These are phyloP conservation scores for Phanerotoma sp. DNA, from an alignment of 2,888 invertebrate species.

Conservation along the genomic window DNA sequence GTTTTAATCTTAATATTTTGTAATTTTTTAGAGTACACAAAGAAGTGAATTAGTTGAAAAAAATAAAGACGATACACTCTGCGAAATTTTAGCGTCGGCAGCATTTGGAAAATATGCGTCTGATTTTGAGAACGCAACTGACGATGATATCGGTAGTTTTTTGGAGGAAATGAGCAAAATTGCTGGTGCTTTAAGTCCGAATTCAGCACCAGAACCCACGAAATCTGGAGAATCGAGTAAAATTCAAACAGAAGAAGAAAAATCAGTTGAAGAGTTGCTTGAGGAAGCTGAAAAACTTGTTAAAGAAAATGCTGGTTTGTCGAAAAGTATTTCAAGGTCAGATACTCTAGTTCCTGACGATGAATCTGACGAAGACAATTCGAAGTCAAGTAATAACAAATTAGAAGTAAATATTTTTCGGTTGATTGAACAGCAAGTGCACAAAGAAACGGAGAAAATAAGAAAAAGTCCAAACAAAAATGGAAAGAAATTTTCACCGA, in stretches of 20 bases:
- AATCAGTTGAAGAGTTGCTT: slow-evolving; percentile 51
- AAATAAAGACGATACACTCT: slow-evolving; percentile 49
- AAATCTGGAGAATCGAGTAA: slow-evolving; percentile 43
- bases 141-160: slow-evolving; percentile 54
- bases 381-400: slow-evolving; percentile 38
- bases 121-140: slow-evolving; percentile 55
- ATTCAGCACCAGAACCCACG: slow-evolving; percentile 41
- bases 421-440: slow-evolving; percentile 49
- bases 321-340: slow-evolving; percentile 45
- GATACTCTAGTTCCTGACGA: slow-evolving; percentile 43
- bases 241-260: slow-evolving; percentile 47
- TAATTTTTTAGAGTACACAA: slow-evolving; percentile 24
- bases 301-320: slow-evolving; percentile 45
- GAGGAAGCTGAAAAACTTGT: slow-evolving; percentile 53
- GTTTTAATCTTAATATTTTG: neutral
- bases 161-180: slow-evolving; percentile 55
- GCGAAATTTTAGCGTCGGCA: slow-evolving; percentile 49
- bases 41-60: slow-evolving; percentile 40
- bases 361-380: slow-evolving; percentile 30
- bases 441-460: slow-evolving; percentile 48
- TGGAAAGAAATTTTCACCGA: slow-evolving; percentile 37
- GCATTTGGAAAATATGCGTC: slow-evolving; percentile 53
- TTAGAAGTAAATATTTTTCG: slow-evolving; percentile 52
- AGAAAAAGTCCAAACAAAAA: slow-evolving; percentile 43
- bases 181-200: slow-evolving; percentile 48